Base-by-base conservation (phyloP, 2,113 vertebrate species). In the Furnarius figulus region DNA sequence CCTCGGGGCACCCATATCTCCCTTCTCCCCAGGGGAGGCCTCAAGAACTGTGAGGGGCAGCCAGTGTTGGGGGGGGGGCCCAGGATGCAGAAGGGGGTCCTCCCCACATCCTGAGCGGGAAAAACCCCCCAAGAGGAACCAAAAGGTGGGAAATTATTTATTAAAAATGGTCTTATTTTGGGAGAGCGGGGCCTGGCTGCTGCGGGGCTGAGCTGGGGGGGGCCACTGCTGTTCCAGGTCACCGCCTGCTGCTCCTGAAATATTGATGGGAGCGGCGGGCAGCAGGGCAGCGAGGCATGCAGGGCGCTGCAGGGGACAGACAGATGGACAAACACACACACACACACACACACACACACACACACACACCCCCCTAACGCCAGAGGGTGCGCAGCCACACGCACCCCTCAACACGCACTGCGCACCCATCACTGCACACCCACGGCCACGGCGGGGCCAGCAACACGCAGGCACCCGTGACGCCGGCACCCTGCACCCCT, bases 141-240 rank as follows among this genome's bases (percentile, higher is more conserved):
- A 76, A 93, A 74, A 94, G 95, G 95, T 93, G 96, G 96, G 90
- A 89, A 95, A 97, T 95, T 97, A 95, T 98, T 98, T 98, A 98
- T 98, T 98, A 98, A 98, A 98, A 98, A 97, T 97, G 97, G 96
- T 98, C 97, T 98, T 98, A 98, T 98, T 98, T 98, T 98, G 97
- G 90, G 95, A 97, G 65, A 71, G 78, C 42, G 1, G 61, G 50
- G 77, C 82, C 91, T 63, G 50, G 74, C 91, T 91, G 70, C 78
- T 73, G 93, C 30, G 22, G 40, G 13, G 40, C 24, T 8, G 49
- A 50, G 24, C 13, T 12, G 9, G 35, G 35, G 31, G 19, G 18
- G 50, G 23, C n/a, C 22, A 11, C 70, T 56, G 93, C 85, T 94
- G 96, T 97, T 98, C 97, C 98, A 97, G 97, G 97, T 97, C 98